phyloP scores from a whole-genome alignment of 2,797 vertebrate species.

The Semotilus atromaculatus region DNA sequence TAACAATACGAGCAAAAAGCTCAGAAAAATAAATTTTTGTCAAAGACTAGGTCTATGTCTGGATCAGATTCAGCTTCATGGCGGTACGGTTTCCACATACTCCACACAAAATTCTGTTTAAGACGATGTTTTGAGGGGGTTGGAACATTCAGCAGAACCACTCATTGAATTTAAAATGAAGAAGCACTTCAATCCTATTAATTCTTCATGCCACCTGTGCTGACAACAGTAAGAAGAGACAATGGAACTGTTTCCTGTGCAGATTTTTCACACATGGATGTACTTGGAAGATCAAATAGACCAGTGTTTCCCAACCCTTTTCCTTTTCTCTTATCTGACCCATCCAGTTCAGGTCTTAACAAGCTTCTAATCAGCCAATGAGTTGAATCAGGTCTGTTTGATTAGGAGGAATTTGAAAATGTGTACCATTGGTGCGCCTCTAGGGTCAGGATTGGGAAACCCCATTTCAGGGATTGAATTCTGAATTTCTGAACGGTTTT shows the following conservation, averaged over 20 bases:
- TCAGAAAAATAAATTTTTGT: no score
- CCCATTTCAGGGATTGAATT: neutral
- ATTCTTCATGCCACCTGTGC: conserved; percentile 10
- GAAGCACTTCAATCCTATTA: conserved; percentile 11
- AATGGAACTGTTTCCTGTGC: neutral
- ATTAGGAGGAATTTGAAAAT: neutral
- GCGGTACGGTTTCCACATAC: neutral
- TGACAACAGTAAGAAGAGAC: neutral
- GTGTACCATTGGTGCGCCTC: neutral
- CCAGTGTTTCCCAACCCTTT: neutral
- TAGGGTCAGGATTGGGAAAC: neutral
- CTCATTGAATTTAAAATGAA: neutral
- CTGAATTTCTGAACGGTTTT: no score
- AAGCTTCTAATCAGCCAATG: neutral
- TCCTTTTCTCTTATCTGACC: neutral
- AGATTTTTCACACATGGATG: neutral
- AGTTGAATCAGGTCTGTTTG: neutral
- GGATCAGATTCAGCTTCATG: no score
- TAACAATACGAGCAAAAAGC: no score
- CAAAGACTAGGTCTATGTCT: no score
- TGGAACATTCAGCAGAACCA: neutral
- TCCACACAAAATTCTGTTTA: neutral
- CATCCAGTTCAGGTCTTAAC: neutral
- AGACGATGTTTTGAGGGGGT: neutral
- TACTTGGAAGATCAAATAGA: neutral